These are phyloP conservation scores for Melanargia galathea DNA, from an alignment of 2,888 invertebrate species.

Conservation along the genomic window DNA sequence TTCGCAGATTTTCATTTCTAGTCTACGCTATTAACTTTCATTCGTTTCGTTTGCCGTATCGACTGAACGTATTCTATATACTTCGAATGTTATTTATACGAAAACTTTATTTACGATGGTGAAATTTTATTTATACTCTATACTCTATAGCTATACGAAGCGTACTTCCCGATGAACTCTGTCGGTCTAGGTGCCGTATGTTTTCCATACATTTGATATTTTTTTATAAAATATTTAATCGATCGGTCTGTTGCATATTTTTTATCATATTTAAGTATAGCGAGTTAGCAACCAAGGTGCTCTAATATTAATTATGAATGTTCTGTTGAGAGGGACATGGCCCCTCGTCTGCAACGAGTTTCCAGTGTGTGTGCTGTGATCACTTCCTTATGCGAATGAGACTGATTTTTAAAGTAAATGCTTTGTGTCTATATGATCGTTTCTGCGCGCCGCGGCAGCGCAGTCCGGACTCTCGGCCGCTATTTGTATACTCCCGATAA, in stretches of 20 bases:
- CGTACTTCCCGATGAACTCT: conserved; percentile 57
- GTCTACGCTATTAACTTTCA: conserved; percentile 69
- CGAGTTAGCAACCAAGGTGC: conserved; percentile 75
- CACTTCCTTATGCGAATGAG: conserved; percentile 82
- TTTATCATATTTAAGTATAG: conserved; percentile 71
- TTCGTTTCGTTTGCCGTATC: conserved; percentile 49
- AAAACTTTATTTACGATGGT: conserved; percentile 40
- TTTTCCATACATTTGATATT: conserved; percentile 62
- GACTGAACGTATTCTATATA: conserved; percentile 46
- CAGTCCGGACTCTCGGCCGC: conserved; percentile 11
- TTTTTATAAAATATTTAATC: conserved; percentile 61
- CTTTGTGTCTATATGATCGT: conserved; percentile 70
- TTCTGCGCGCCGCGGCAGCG: conserved; percentile 47
- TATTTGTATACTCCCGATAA: conserved; percentile 62
- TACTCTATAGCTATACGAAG: conserved; percentile 48
- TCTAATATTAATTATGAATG: conserved; percentile 73
- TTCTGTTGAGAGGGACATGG: conserved; percentile 72
- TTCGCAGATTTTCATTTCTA: conserved; percentile 68
- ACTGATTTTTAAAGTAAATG: conserved; percentile 79
- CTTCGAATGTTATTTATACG: conserved; percentile 51
- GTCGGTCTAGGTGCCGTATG: conserved; percentile 49
- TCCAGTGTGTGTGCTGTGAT: conserved; percentile 81
- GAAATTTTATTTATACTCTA: conserved; percentile 53
- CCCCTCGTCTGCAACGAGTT: conserved; percentile 77
- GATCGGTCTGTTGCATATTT: conserved; percentile 66